These are phyloP conservation scores for Felis chaus DNA, from an alignment of 2,113 vertebrate species.

Conservation along the genomic window DNA sequence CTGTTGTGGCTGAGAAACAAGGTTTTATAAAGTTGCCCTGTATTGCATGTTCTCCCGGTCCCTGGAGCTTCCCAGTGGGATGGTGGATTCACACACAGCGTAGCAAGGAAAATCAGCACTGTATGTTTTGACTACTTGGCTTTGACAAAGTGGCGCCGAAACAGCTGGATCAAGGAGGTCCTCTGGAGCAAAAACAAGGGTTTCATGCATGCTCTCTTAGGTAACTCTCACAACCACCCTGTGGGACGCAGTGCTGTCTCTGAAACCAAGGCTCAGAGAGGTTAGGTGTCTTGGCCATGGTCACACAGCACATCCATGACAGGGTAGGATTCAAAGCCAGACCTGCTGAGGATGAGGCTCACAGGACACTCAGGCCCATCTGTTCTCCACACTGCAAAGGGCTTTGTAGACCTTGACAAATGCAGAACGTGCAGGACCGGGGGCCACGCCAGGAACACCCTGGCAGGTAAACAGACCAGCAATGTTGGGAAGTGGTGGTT, in stretches of 20 bases:
- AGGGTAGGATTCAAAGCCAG: not conserved
- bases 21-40: not conserved
- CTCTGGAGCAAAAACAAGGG: not conserved
- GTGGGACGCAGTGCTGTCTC: not conserved
- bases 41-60: not conserved
- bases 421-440: not conserved
- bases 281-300: not conserved
- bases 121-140: not conserved
- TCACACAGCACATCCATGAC: not conserved
- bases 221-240: not conserved
- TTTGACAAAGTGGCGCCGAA: not conserved
- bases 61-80: not conserved
- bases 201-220: not conserved
- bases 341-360: not conserved
- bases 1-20: not conserved
- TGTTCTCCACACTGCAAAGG: not conserved
- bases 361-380: rapidly evolving
- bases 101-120: not conserved
- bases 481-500: no score
- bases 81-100: not conserved
- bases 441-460: rapidly evolving
- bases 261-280: not conserved
- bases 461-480: not conserved
- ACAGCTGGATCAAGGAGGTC: not conserved
- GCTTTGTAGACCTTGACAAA: not conserved